These are phyloP conservation scores for Caenorhabditis inopinata DNA, from an alignment of 1,140 invertebrate species.

Conservation along the genomic window DNA sequence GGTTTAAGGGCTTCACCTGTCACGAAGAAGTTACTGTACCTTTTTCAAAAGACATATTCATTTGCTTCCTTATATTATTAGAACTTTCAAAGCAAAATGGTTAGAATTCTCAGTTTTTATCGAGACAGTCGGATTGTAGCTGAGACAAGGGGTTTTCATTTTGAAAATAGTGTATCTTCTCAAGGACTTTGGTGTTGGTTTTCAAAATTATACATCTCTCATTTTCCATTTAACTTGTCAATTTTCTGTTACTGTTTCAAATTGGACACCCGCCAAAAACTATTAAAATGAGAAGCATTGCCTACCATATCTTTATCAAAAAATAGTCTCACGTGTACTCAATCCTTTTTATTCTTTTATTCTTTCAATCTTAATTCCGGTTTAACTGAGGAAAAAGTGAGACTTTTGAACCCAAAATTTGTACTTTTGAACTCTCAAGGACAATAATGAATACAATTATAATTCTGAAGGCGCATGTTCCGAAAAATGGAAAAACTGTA, in stretches of 20 bases:
- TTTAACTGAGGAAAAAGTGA: background rate
- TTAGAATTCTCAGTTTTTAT: no score
- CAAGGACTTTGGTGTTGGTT: background rate
- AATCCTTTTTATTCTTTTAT: background rate
- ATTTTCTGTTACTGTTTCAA: background rate
- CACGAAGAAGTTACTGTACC: no score
- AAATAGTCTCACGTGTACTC: background rate
- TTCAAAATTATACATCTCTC: background rate
- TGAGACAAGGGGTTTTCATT: background rate
- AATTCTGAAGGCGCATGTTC: background rate
- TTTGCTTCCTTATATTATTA: no score
- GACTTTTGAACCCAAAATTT: background rate
- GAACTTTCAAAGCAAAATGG: no score
- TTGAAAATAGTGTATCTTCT: constrained; percentile 13
- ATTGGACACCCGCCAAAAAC: background rate
- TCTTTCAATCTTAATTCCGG: constrained; percentile 1
- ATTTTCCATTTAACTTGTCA: background rate
- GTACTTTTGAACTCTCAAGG: constrained; percentile 2
- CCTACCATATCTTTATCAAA: background rate
- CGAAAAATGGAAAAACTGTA: constrained; percentile 10
- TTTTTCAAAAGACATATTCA: no score
- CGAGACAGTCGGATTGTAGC: no score
- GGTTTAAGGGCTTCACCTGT: no score
- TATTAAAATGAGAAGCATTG: background rate
- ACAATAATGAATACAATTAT: constrained; percentile 17